Evolutionary conservation across 1,140 invertebrate genomes (phyloP), one percentile per base, ranked within the genome.

Genomic region (Diabrotica undecimpunctata): DNA sequence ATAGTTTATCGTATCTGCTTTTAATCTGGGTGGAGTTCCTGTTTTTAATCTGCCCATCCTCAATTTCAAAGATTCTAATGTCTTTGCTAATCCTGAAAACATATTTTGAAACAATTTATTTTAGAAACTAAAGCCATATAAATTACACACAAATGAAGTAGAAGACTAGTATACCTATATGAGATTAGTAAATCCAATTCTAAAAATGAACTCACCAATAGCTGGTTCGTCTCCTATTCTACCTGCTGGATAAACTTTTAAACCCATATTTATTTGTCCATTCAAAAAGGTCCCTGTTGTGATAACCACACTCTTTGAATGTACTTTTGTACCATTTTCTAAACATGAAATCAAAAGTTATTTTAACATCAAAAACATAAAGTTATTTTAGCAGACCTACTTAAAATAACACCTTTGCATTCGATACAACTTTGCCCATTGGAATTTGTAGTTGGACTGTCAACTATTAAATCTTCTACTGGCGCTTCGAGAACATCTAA

Each of bases 271-370:
- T 54, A 97, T 96, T 75, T 90, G 85, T 2, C 91, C 95, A 65
- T 92, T 85, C 14, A 97, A 81, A 82, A 97, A 97, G n/a, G 95
- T 97, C 11, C 95, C 95, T 0, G 95, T 96, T 37, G 95, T 96
- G 67, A 97, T 85, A 5, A 97, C 84, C 35, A 96, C 92, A 54
- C 88, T 81, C 64, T 87, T 82, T 36, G 86, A 83, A 36, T 78
- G 75, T 56, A 96, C 81, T 72, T 81, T 77, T 35, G 77, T 81
- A 11, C 88, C 89, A 79, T 87, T 80, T 67, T 80, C 85, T 84
- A 80, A 46, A 78, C 82, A 66, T 69, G 61, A 66, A 68, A 68
- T 62, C 41, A 39, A 25, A 59, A 67, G 54, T 60, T 46, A 14
- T 54, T 50, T 54, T 38, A 25, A 11, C 11, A 10, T 2, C 39